Evolutionary conservation across 2,113 vertebrate genomes (phyloP), one percentile per base, ranked within the genome.

Genomic region (Regulus satrapa): DNA sequence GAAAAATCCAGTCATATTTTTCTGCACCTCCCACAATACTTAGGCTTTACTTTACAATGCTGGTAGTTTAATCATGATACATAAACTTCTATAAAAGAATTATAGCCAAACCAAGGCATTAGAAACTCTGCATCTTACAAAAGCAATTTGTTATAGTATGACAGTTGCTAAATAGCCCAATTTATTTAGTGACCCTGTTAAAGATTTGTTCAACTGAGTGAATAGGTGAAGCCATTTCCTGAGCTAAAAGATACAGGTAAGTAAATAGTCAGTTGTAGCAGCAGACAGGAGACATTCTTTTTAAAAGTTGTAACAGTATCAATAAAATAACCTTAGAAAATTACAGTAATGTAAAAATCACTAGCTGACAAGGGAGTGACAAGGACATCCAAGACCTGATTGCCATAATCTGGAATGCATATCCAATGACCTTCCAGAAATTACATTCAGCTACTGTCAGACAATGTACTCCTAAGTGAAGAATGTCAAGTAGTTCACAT

Each of bases 231-330:
- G 96, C 97, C 88, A 97, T 97, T 98, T 98, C 98, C 98, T 98
- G 98, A 98, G 98, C 97, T 97, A 97, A 97, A 97, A 97, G 94
- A 97, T 97, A 98, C 94, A 97, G 95, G 89, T 97, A 96, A 97
- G 94, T 96, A 97, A 97, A 97, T 96, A 96, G 95, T 96, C 96
- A 97, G 94, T 94, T 87, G 94, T 97, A 98, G 98, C 98, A 98
- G 98, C 98, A 98, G 94, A 97, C 91, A 96, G 90, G 91, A 97
- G 92, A 97, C 78, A 96, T 97, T 97, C 68, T 94, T 96, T 97
- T 88, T 52, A 89, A 67, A 85, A 88, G 61, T 93, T 94, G 95
- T 89, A 97, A 97, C 75, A 97, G 59, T 95, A 96, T 95, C 96
- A 97, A 95, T 88, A 95, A 97, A 97, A 97, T 82, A 97, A 97